Evolutionary conservation across 2,113 vertebrate species (phyloP).

Genomic region (Toxostoma redivivum): DNA sequence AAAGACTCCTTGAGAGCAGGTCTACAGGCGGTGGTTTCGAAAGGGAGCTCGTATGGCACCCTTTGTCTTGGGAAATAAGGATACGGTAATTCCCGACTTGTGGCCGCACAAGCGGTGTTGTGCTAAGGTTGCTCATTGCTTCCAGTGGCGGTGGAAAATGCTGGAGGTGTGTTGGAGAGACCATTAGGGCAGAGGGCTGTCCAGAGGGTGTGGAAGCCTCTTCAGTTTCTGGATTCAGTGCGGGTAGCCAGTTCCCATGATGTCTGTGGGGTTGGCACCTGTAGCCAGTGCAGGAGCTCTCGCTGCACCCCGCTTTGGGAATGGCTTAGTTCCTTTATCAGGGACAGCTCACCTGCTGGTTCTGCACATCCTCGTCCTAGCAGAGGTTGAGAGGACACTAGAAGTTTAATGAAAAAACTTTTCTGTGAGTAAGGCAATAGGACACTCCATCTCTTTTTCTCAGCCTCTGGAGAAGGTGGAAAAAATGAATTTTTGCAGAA

Average conservation of each 20-base stretch:
- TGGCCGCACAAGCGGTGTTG: fast-evolving
- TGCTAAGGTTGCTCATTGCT: fast-evolving
- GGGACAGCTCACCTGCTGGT: not conserved
- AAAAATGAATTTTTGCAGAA: not conserved
- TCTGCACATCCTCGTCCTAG: not conserved
- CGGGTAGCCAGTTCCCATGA: fast-evolving
- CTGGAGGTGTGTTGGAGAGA: not conserved
- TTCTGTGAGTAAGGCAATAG: not conserved
- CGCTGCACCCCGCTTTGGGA: fast-evolving
- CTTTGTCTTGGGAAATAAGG: not conserved
- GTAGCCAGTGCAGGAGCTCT: not conserved
- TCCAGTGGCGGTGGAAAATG: not conserved
- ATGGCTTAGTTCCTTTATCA: fast-evolving
- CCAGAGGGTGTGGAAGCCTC: not conserved
- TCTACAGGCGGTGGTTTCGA: not conserved
- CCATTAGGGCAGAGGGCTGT: not conserved
- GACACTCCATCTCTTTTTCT: not conserved
- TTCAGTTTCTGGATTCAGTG: not conserved
- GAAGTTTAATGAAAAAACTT: not conserved
- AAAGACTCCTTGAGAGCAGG: not conserved
- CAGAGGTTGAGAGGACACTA: not conserved
- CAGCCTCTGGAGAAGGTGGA: not conserved
- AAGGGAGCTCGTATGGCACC: not conserved
- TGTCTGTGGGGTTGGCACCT: not conserved
- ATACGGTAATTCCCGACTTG: not conserved